phyloP scores from a whole-genome alignment of 1,140 invertebrate species.

The Tenebrio molitor region DNA sequence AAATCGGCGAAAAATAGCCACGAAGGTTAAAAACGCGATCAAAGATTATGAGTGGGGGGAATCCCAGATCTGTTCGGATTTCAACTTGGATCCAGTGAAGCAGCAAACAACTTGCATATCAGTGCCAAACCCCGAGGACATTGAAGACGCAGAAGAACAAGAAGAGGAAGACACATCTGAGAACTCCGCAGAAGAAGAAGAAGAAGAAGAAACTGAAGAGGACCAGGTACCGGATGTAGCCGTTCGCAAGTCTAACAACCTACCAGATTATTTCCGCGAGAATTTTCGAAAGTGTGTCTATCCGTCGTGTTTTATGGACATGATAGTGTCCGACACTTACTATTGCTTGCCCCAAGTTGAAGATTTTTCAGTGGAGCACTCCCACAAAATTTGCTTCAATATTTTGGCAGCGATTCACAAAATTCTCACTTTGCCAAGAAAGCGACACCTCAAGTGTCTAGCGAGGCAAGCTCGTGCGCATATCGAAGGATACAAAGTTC shows the following conservation, averaged over 20 bases:
- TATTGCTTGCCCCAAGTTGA: constrained; percentile 83
- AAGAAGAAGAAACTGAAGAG: constrained; percentile 55
- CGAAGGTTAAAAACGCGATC: constrained; percentile 74
- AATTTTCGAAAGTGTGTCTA: constrained; percentile 72
- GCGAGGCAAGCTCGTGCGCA: constrained; percentile 63
- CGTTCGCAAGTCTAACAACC: constrained; percentile 51
- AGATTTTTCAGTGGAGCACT: constrained; percentile 72
- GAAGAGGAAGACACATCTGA: constrained; percentile 51
- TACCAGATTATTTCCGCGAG: constrained; percentile 78
- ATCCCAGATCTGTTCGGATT: constrained; percentile 71
- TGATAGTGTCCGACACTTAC: constrained; percentile 74
- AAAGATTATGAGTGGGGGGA: constrained; percentile 73
- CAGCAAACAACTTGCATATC: constrained; percentile 60
- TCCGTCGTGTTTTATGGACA: constrained; percentile 77
- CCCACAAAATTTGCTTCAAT: constrained; percentile 73
- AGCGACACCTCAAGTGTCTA: constrained; percentile 64
- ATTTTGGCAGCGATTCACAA: constrained; percentile 78
- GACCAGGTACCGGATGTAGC: neutral
- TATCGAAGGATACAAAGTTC: constrained; percentile 58
- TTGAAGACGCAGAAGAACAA: constrained; percentile 45
- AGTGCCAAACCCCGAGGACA: constrained; percentile 50
- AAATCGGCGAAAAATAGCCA: constrained; percentile 69
- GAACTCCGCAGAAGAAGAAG: constrained; percentile 20
- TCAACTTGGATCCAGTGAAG: constrained; percentile 64
- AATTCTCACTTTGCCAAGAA: constrained; percentile 67